Evolutionary conservation across 2,888 invertebrate genomes (phyloP).

Genomic region (Zygaena filipendulae): DNA sequence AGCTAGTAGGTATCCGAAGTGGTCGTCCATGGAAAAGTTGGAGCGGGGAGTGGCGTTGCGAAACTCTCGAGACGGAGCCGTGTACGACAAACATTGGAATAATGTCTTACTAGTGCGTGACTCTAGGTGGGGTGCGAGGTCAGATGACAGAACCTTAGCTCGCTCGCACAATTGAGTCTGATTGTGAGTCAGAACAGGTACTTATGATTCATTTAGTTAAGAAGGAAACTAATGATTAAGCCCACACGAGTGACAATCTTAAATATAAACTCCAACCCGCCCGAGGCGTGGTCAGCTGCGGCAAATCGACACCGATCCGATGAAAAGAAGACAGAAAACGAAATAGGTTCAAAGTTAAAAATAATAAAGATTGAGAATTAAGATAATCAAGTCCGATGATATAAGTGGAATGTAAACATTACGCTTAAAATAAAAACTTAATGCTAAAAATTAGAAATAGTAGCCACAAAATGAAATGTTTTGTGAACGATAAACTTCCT

Average conservation of each 20-base stretch:
- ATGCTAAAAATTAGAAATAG: too few species aligned
- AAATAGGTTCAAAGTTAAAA: too few species aligned
- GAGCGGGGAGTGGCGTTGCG: too few species aligned
- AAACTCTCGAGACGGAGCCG: constrained; percentile 29
- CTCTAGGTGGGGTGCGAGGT: constrained; percentile 44
- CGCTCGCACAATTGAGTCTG: constrained; percentile 25
- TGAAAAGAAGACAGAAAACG: too few species aligned
- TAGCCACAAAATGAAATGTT: too few species aligned
- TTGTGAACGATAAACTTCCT: constrained; percentile 38
- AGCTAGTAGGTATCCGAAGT: constrained; percentile 13
- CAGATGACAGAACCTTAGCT: constrained; percentile 24
- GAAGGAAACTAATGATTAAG: constrained; percentile 35
- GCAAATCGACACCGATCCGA: too few species aligned
- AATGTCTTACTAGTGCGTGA: constrained; percentile 25
- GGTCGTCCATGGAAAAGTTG: constrained; percentile 22
- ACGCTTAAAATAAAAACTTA: too few species aligned
- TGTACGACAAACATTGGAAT: constrained; percentile 23
- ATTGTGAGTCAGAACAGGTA: constrained; percentile 26
- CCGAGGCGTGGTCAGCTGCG: constrained; percentile 30
- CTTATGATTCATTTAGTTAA: constrained; percentile 33
- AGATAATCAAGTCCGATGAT: too few species aligned
- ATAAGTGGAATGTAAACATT: too few species aligned
- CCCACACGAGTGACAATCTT: constrained; percentile 25
- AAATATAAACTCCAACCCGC: constrained; percentile 9
- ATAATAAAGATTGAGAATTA: too few species aligned